Evolutionary conservation across 92 coral and sea anemone species (phyloP).

Genomic region (Metridium senile): DNA sequence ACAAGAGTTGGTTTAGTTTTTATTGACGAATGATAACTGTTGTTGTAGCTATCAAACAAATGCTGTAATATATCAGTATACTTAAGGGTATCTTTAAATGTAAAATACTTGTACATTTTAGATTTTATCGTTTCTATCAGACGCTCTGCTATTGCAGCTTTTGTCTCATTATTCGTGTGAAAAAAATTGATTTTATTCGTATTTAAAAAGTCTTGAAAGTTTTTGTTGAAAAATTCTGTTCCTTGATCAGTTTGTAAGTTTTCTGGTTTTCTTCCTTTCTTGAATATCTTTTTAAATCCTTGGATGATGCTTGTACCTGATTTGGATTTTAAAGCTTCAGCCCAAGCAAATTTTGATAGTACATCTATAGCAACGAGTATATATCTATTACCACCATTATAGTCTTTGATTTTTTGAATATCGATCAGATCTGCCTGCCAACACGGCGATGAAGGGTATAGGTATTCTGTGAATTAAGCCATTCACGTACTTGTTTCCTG

Average conservation of each 20-base stretch:
- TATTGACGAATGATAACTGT: slow-evolving; percentile 27
- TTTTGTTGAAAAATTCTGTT: slow-evolving; percentile 25
- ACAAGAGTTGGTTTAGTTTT: slow-evolving; percentile 33
- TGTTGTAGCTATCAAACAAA: slow-evolving; percentile 29
- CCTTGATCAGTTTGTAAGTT: slow-evolving; percentile 33
- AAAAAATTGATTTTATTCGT: slow-evolving; percentile 16
- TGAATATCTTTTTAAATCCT: slow-evolving; percentile 41
- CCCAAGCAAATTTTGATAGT: slow-evolving; percentile 31
- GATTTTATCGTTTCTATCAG: slow-evolving; percentile 25
- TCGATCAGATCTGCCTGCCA: slow-evolving; percentile 53
- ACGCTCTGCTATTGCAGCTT: slow-evolving; percentile 46
- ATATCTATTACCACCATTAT: slow-evolving; percentile 34
- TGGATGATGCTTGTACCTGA: slow-evolving; percentile 27
- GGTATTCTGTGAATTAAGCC: slow-evolving; percentile 39
- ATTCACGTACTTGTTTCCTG: slow-evolving; percentile 44
- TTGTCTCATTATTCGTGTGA: slow-evolving; percentile 37
- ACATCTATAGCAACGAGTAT: slow-evolving; percentile 24
- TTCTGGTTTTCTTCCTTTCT: slow-evolving; percentile 45
- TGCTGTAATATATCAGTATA: slow-evolving; percentile 18
- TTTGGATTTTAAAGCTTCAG: slow-evolving; percentile 35
- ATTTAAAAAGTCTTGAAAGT: slow-evolving; percentile 27
- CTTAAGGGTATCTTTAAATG: slow-evolving; percentile 7
- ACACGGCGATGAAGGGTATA: slow-evolving; percentile 39
- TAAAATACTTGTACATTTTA: slow-evolving; percentile 20
- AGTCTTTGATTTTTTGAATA: slow-evolving; percentile 20